These are phyloP conservation scores for Heliopora coerulea DNA, from an alignment of 92 coral and sea anemone genomes.

Conservation along the genomic window DNA sequence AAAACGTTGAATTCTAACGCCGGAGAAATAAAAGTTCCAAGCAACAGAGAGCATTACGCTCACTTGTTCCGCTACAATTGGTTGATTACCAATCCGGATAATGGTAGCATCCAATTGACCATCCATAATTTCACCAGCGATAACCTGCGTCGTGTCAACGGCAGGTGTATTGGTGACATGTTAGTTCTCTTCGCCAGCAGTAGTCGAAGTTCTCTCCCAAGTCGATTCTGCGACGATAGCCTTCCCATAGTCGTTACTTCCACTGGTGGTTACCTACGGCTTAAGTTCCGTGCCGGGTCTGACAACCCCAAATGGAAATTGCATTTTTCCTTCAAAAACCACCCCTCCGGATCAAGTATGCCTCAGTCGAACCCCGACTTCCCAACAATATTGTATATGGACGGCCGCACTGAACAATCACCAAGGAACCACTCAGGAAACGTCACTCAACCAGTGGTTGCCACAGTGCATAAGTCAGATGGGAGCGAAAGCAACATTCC, in stretches of 20 bases:
- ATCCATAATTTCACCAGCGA: conserved; percentile 67
- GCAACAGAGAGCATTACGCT: conserved; percentile 63
- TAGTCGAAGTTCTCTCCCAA: conserved; percentile 52
- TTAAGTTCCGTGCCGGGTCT: conserved; percentile 11
- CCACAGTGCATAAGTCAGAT: conserved; percentile 9
- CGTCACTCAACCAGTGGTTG: neutral
- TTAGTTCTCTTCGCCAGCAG: conserved; percentile 69
- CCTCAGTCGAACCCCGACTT: neutral
- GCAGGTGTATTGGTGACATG: conserved; percentile 67
- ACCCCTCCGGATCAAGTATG: neutral
- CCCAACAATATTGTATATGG: neutral
- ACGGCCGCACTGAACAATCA: neutral
- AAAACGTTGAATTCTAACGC: conserved; percentile 47
- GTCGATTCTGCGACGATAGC: conserved; percentile 70
- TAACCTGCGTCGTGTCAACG: conserved; percentile 51
- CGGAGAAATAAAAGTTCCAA: conserved; percentile 59
- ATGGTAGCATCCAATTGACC: conserved; percentile 55
- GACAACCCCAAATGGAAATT: conserved; percentile 28
- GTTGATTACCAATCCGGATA: conserved; percentile 68
- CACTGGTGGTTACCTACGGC: neutral
- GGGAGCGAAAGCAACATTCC: conserved; percentile 27
- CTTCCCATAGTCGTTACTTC: neutral
- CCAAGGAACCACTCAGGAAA: neutral
- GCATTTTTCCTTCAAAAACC: conserved; percentile 18
- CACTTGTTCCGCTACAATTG: conserved; percentile 78